Percentiles rank a stretch among this genome's conserved stretches.
Evolutionary conservation across 2,797 vertebrate species (phyloP).

Genomic region (Nannoperca obscura): DNA sequence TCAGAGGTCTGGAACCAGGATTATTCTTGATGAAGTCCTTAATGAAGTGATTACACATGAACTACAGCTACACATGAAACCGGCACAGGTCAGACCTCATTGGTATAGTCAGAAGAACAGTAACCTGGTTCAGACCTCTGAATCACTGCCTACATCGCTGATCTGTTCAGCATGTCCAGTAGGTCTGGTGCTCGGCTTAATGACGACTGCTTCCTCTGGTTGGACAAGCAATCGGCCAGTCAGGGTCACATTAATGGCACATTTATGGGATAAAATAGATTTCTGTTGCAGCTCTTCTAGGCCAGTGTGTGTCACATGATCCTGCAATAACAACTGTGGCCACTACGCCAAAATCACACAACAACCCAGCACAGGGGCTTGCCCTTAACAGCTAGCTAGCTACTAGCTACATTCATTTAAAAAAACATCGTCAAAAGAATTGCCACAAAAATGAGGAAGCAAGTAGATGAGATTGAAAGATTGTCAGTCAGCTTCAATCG

Average conservation of each 20-base stretch:
- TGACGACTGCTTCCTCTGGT: constrained; percentile 9
- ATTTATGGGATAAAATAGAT: not conserved
- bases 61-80: constrained; percentile 1
- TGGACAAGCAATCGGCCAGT: constrained; percentile 14
- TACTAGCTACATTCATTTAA: not conserved
- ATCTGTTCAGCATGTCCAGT: constrained; percentile 18
- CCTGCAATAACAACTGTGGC: not conserved
- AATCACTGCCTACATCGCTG: not conserved
- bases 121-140: not conserved
- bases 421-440: not conserved
- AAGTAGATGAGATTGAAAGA: no score
- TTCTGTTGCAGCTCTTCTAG: not conserved
- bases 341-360: not conserved
- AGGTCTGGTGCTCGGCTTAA: not conserved
- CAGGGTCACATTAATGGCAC: not conserved
- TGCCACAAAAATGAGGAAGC: not conserved
- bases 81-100: not conserved
- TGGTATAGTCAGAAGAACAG: constrained; percentile 1
- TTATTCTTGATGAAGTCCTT: constrained; percentile 13
- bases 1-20: constrained; percentile 21
- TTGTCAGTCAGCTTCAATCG: no score
- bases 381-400: not conserved
- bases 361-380: not conserved
- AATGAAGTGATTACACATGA: constrained; percentile 22
- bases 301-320: not conserved